These are phyloP conservation scores for Rousettus leschenaultii DNA, from an alignment of 2,113 vertebrate species.

Conservation along the genomic window DNA sequence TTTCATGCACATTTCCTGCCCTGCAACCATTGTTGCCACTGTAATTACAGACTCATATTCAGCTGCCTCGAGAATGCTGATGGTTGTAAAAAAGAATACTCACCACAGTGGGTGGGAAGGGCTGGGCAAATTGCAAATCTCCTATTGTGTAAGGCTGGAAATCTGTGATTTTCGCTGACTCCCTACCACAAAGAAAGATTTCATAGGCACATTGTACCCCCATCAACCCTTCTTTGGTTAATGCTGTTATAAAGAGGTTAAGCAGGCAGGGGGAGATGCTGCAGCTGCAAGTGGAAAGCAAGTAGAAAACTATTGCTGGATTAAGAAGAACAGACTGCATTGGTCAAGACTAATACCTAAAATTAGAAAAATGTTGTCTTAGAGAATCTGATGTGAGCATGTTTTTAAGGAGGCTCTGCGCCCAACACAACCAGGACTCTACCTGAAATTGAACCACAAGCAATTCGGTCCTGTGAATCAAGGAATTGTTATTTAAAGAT, in stretches of 20 bases:
- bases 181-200: background rate
- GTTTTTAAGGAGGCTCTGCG: background rate
- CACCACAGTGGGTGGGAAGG: background rate
- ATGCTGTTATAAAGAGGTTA: conserved; percentile 2
- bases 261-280: background rate
- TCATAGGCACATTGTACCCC: background rate
- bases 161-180: conserved; percentile 31
- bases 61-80: conserved; percentile 39
- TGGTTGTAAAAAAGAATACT: conserved; percentile 34
- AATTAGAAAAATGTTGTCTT: background rate
- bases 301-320: background rate
- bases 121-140: background rate
- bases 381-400: background rate
- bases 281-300: background rate
- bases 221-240: background rate
- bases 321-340: background rate
- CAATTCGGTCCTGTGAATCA: background rate
- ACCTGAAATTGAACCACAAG: background rate
- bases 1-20: conserved; percentile 46
- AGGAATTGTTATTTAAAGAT: background rate
- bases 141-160: background rate
- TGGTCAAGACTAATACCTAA: background rate
- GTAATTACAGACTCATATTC: conserved; percentile 56
- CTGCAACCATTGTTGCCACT: conserved; percentile 26
- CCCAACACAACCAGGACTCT: background rate